These are phyloP conservation scores for Aphaenogaster floridana DNA, from an alignment of 1,140 invertebrate species.

Conservation along the genomic window DNA sequence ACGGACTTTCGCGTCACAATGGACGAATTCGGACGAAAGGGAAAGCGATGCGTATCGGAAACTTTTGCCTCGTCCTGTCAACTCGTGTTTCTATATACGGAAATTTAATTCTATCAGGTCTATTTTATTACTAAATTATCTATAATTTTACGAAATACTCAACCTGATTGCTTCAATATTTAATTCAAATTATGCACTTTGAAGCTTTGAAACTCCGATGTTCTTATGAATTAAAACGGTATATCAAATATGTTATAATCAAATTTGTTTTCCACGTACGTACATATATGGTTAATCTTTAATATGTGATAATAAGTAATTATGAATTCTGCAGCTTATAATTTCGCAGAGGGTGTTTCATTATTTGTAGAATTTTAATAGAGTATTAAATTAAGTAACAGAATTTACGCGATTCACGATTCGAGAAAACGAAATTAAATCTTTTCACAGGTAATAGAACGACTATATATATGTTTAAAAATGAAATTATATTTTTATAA, in stretches of 20 bases:
- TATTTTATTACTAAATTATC: neutral
- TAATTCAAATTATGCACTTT: neutral
- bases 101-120: neutral
- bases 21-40: neutral
- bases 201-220: too few species aligned
- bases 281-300: neutral
- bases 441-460: neutral
- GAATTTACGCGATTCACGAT: neutral
- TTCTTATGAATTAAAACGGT: neutral
- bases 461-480: neutral
- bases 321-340: neutral
- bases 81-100: neutral
- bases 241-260: neutral
- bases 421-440: neutral
- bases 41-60: neutral
- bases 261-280: neutral
- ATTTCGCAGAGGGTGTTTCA: neutral
- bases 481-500: neutral
- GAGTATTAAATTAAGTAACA: neutral
- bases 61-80: neutral
- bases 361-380: neutral
- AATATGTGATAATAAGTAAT: neutral
- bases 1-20: conserved; percentile 2
- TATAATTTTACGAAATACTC: neutral
- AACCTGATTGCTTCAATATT: neutral